These are phyloP conservation scores for Cecropterus lyciades DNA, from an alignment of 1,140 invertebrate genomes.

Conservation along the genomic window DNA sequence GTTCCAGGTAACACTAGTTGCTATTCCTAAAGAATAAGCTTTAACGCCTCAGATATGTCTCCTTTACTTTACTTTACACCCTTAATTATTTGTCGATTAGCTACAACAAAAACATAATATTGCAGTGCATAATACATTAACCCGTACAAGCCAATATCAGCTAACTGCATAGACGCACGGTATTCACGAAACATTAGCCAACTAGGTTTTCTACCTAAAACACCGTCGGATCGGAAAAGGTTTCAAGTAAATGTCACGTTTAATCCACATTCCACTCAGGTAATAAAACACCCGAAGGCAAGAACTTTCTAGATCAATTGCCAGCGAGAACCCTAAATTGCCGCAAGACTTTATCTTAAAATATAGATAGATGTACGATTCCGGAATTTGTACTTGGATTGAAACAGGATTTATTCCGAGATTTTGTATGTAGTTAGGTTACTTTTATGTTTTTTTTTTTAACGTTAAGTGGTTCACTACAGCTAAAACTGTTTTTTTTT, in stretches of 20 bases:
- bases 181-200: constrained; percentile 11
- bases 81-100: too few relatives aligned
- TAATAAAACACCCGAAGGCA: constrained; percentile 24
- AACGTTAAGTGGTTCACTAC: too few relatives aligned
- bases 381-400: neutral
- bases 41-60: too few relatives aligned
- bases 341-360: constrained; percentile 5
- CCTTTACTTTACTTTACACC: too few relatives aligned
- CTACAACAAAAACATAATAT: too few relatives aligned
- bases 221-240: constrained; percentile 9
- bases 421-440: neutral
- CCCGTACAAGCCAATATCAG: neutral
- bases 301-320: constrained; percentile 28
- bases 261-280: constrained; percentile 17
- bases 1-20: too few relatives aligned
- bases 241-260: constrained; percentile 18
- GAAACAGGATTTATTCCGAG: neutral
- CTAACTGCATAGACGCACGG: neutral
- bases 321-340: constrained; percentile 21
- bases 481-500: too few relatives aligned
- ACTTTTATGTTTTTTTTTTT: too few relatives aligned
- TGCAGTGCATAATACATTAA: too few relatives aligned
- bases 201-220: constrained; percentile 10
- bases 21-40: too few relatives aligned
- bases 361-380: constrained; percentile 1